These are phyloP conservation scores for Chaetodon trifascialis DNA, from an alignment of 2,113 vertebrate genomes.

Conservation along the genomic window DNA sequence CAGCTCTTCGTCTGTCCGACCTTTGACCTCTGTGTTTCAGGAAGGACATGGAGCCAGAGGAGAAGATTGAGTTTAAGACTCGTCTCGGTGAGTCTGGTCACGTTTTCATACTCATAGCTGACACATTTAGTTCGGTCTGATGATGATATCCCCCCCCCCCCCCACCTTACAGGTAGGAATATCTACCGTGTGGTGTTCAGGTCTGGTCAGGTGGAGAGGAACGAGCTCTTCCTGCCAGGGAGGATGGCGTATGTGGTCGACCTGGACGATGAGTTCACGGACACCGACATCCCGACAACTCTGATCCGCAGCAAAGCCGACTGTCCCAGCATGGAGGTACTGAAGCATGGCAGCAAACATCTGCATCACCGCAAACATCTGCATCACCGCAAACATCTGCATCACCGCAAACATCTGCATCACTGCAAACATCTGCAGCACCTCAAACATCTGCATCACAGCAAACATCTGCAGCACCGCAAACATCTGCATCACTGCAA, in stretches of 20 bases:
- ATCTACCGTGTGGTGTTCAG: constrained; percentile 96
- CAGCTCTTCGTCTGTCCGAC: not conserved
- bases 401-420: no score
- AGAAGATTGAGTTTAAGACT: constrained; percentile 99
- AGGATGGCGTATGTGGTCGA: constrained; percentile 99
- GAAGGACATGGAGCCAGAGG: constrained; percentile 97
- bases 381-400: no score
- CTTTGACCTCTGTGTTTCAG: constrained; percentile 74
- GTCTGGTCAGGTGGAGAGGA: constrained; percentile 89
- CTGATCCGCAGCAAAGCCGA: constrained; percentile 98
- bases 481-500: no score
- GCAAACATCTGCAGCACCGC: no score
- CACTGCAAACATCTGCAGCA: no score
- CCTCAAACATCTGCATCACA: no score
- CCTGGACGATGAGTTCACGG: constrained; percentile 96
- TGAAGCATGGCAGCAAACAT: not conserved
- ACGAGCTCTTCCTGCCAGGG: constrained; percentile 96
- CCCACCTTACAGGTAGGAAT: constrained; percentile 89
- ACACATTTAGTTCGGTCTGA: no score
- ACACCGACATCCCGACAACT: constrained; percentile 97
- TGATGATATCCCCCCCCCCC: not conserved
- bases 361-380: no score
- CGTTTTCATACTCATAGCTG: no score
- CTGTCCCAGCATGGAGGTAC: constrained; percentile 98
- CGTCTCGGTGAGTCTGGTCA: constrained; percentile 89